phyloP scores from a whole-genome alignment of 2,797 vertebrate species.

The Propithecus perrieri region DNA sequence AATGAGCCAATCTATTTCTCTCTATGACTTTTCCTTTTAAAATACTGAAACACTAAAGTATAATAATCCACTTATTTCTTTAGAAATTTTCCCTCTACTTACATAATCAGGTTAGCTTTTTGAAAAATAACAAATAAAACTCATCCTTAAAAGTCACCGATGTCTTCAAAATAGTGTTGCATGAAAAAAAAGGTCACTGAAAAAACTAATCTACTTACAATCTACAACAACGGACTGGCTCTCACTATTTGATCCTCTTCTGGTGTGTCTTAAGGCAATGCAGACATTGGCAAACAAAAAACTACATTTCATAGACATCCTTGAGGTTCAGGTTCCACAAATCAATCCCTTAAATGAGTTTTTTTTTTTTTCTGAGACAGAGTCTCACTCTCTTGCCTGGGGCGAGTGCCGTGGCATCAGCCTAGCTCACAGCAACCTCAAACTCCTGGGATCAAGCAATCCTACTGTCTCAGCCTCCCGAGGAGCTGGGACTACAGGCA shows the following conservation, averaged over 20 bases:
- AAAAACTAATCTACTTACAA: slow-evolving; percentile 5
- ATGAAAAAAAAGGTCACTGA: neutral
- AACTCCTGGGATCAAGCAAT: too few species aligned
- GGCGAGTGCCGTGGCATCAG: too few species aligned
- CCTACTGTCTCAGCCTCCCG: too few species aligned
- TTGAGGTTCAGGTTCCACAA: neutral
- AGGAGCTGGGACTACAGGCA: too few species aligned
- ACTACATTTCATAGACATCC: neutral
- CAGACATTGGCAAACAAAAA: neutral
- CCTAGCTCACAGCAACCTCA: too few species aligned
- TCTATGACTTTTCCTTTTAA: neutral
- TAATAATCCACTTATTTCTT: slow-evolving; percentile 6
- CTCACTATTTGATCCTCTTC: neutral
- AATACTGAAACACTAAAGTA: slow-evolving; percentile 12
- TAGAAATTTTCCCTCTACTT: neutral
- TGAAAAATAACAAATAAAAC: slow-evolving; percentile 39
- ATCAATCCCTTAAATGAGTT: neutral
- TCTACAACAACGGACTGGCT: neutral
- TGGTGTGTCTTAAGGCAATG: neutral
- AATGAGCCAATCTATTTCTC: neutral
- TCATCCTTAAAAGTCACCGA: neutral
- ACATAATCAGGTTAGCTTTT: neutral
- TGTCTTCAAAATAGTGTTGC: neutral
- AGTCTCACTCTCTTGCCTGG: too few species aligned
- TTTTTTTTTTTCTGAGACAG: neutral